Base-by-base conservation (phyloP, 2,113 vertebrate species). In the Otis tarda region DNA sequence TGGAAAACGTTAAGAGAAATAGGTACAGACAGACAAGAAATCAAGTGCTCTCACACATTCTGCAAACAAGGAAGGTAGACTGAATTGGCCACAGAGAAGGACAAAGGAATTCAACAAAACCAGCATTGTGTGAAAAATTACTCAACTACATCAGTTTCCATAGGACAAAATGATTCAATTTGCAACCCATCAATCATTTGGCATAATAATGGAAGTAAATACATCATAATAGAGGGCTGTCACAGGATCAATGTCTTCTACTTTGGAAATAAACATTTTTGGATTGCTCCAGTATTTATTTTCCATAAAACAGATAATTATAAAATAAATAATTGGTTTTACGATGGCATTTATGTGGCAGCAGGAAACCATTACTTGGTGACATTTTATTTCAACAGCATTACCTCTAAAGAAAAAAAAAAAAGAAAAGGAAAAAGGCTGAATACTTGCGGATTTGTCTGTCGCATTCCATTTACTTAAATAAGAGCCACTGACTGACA, bases 301-400 rank as follows among this genome's bases (percentile, higher is more conserved):
- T 91, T 89, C 37, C 50, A 77, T 89, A 83, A 95, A 95, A 64
- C 12, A 90, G 18, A 37, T 85, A 78, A 95, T 80, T 93, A 55
- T 87, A 80, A 96, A 96, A 95, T 79, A 93, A 96, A 95, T 90
- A 78, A 92, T n/a, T 87, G 7, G 22, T n/a, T 95, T 96, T 82
- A 43, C 12, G 30, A 33, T 77, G 47, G 59, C 47, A 93, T 91
- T 96, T 95, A 37, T 52, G 31, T 86, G 89, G 53, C 61, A 95
- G 50, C 33, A 87, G 55, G 25, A 93, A 79, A 85, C 30, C 74
- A 70, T 83, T 96, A 87, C 49, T 89, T 43, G 37, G 15, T 89
- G 84, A 61, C 43, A 87, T 94, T 93, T 93, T 91, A 93, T 95
- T 91, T 84, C 61, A 78, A 47, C 53, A 75, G n/a, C 53, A 69